phyloP scores from a whole-genome alignment of 2,113 vertebrate genomes.

The Dicrurus megarhynchus region DNA sequence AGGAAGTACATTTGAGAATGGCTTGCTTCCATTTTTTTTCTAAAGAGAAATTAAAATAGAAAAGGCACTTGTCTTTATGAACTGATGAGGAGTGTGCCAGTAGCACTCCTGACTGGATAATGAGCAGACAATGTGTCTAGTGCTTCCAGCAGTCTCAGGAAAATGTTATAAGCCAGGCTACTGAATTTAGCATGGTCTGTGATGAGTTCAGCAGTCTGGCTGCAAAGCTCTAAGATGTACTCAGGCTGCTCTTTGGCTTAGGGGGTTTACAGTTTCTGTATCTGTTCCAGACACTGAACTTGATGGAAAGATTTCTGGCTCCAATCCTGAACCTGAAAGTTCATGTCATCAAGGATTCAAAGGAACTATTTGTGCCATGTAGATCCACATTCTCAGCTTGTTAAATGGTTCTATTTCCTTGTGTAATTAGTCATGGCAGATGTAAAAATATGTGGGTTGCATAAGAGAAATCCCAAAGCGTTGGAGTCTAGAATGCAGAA shows the following conservation, averaged over 20 bases:
- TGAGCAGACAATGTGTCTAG: not conserved
- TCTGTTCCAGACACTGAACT: not conserved
- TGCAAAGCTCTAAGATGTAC: not conserved
- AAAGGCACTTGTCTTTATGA: not conserved
- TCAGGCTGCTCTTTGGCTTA: accelerated
- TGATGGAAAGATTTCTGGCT: not conserved
- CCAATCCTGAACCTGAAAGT: not conserved
- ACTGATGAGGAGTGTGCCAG: not conserved
- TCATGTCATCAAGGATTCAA: not conserved
- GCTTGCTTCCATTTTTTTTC: not conserved
- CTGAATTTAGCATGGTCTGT: not conserved
- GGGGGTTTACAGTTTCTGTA: not conserved
- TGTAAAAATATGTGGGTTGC: not conserved
- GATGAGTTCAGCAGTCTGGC: not conserved
- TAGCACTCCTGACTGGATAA: not conserved
- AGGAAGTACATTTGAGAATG: not conserved
- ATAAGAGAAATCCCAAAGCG: not conserved
- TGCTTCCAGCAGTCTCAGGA: not conserved
- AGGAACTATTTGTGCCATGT: not conserved
- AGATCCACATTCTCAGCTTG: not conserved
- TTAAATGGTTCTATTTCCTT: not conserved
- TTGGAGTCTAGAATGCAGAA: too few species aligned
- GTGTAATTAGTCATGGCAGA: not conserved
- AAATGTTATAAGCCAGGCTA: not conserved
- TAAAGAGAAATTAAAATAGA: not conserved